phyloP scores from a whole-genome alignment of 2,797 vertebrate genomes.

The Tokudaia tokunoshimensis region DNA sequence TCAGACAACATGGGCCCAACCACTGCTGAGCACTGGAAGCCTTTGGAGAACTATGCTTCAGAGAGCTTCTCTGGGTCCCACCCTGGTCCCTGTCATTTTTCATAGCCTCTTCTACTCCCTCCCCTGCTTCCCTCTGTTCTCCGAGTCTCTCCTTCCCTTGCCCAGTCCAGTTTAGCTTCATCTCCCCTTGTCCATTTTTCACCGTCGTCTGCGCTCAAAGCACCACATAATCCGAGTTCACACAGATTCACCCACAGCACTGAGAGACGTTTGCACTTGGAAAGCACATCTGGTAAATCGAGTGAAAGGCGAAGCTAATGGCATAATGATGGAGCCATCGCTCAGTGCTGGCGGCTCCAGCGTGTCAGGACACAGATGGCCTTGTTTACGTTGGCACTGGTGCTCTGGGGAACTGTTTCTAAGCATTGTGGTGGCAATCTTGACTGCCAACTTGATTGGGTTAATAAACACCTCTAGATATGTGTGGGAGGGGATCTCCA shows the following conservation, averaged over 20 bases:
- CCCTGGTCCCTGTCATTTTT: not conserved
- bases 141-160: not conserved
- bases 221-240: not conserved
- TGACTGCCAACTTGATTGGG: not conserved
- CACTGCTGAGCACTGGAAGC: not conserved
- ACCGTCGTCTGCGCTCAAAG: not conserved
- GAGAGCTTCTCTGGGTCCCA: not conserved
- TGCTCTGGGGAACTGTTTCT: not conserved
- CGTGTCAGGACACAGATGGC: not conserved
- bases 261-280: not conserved
- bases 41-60: slow-evolving; percentile 4
- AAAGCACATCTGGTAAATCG: slow-evolving; percentile 5
- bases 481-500: not conserved
- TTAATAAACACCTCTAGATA: not conserved
- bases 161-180: not conserved
- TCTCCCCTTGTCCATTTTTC: not conserved
- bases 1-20: not conserved
- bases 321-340: not conserved
- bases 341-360: not conserved
- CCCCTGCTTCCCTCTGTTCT: not conserved
- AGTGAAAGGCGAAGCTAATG: not conserved
- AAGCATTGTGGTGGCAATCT: not conserved
- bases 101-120: not conserved
- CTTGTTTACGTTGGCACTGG: not conserved
- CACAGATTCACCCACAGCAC: not conserved